Percentiles rank a stretch among this genome's conserved stretches.
Conservation (phyloP, 2,888 invertebrate species). For the Drosophila anomelani region DNA sequence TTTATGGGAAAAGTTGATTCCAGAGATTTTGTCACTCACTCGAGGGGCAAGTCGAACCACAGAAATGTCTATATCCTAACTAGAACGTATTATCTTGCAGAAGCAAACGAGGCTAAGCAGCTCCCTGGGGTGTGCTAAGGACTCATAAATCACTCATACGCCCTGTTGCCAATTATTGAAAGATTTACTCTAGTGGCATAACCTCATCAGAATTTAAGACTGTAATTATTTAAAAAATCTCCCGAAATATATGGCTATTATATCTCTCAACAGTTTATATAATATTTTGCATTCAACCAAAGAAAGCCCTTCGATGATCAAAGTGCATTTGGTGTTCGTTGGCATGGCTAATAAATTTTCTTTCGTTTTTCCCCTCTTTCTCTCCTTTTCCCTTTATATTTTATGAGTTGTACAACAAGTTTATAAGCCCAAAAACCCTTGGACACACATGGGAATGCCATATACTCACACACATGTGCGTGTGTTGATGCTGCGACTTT, state of each 20-base stretch:
- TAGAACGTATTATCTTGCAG: not conserved
- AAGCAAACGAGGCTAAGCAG: not conserved
- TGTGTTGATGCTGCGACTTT: slow-evolving; percentile 63
- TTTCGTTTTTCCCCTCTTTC: slow-evolving; percentile 2
- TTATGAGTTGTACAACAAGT: slow-evolving; percentile 63
- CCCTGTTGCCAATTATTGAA: not conserved
- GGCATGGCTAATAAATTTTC: slow-evolving; percentile 15
- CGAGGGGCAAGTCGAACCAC: slow-evolving; percentile 6
- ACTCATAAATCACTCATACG: no score
- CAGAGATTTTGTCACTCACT: slow-evolving; percentile 34
- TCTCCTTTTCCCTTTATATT: not conserved
- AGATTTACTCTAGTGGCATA: not conserved
- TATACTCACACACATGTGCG: slow-evolving; percentile 17
- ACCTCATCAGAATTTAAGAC: not conserved
- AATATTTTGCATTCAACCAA: slow-evolving; percentile 3
- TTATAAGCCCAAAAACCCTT: slow-evolving; percentile 68
- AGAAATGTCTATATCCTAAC: slow-evolving; percentile 1
- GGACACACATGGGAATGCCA: slow-evolving; percentile 66
- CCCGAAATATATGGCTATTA: not conserved
- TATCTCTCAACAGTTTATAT: not conserved
- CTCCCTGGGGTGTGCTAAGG: not conserved
- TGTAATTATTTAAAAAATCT: not conserved
- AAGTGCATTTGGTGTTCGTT: slow-evolving; percentile 38
- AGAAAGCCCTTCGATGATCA: not conserved
- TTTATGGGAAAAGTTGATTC: slow-evolving; percentile 30